Percentiles rank a stretch among this genome's conserved stretches.
phyloP scores from a whole-genome alignment of 2,797 vertebrate genomes.

The Sebastes diploproa region DNA sequence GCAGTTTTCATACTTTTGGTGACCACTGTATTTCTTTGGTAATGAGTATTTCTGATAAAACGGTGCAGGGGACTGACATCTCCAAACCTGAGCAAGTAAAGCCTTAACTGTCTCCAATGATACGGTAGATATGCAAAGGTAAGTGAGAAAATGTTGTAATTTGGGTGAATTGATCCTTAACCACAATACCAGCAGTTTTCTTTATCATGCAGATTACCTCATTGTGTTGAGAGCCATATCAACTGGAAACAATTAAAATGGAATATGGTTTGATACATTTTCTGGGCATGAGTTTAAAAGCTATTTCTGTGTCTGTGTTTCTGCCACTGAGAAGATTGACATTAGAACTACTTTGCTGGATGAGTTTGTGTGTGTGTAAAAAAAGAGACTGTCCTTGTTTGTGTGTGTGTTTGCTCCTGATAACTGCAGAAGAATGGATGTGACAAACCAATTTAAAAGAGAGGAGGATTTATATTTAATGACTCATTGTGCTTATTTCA shows the following conservation, averaged over 20 bases:
- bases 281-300: not conserved
- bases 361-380: not conserved
- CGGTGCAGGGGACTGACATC: not conserved
- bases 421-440: slow-evolving; percentile 16
- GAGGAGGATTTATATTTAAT: not conserved
- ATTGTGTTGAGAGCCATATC: not conserved
- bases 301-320: not conserved
- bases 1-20: not conserved
- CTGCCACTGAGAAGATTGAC: slow-evolving; percentile 6
- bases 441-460: not conserved
- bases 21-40: not conserved
- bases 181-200: not conserved
- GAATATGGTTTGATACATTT: not conserved
- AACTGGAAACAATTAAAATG: not conserved
- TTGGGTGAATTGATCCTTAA: not conserved
- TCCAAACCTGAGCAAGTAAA: not conserved
- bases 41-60: not conserved
- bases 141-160: not conserved
- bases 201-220: not conserved
- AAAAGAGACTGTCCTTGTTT: not conserved
- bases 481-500: not conserved
- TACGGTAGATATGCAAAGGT: not conserved
- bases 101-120: not conserved
- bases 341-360: not conserved
- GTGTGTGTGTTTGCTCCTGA: not conserved